Evolutionary conservation across 2,113 vertebrate species (phyloP).

Genomic region (Hirundichthys speculiger): DNA sequence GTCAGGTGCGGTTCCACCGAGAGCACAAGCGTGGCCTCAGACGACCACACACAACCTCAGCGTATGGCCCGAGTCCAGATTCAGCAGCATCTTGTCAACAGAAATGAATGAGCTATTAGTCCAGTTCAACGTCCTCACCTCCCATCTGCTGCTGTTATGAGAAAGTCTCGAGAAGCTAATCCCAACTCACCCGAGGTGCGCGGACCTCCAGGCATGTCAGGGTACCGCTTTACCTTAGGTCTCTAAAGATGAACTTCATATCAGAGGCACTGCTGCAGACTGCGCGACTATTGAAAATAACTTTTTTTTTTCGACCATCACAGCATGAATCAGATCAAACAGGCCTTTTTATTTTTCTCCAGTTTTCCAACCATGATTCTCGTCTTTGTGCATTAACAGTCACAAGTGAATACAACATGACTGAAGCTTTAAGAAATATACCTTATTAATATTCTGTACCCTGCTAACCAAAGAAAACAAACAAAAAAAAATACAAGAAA

Average conservation of each 20-base stretch:
- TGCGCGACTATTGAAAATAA: background rate
- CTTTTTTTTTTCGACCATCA: slow-evolving; percentile 5
- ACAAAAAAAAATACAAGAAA: background rate
- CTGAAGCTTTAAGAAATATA: background rate
- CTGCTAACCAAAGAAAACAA: slow-evolving; percentile 1
- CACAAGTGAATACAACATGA: slow-evolving; percentile 2
- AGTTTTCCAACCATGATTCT: slow-evolving; percentile 4
- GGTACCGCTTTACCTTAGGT: slow-evolving; percentile 42
- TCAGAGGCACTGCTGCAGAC: slow-evolving; percentile 15
- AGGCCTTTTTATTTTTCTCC: background rate
- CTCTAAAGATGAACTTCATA: slow-evolving; percentile 39
- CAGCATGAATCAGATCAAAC: slow-evolving; percentile 1
- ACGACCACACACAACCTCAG: slow-evolving; percentile 42
- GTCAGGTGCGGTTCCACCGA: slow-evolving; percentile 19
- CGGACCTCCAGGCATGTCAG: slow-evolving; percentile 51
- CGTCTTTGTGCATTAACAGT: background rate
- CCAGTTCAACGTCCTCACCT: slow-evolving; percentile 50
- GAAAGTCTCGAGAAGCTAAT: slow-evolving; percentile 55
- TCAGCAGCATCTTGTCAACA: slow-evolving; percentile 51
- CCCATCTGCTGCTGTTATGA: slow-evolving; percentile 32
- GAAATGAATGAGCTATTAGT: slow-evolving; percentile 66
- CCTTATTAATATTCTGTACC: slow-evolving; percentile 5
- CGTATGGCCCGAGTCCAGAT: slow-evolving; percentile 48
- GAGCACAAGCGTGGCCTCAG: slow-evolving; percentile 28
- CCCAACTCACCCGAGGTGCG: slow-evolving; percentile 59